Evolutionary conservation across 2,113 vertebrate genomes (phyloP), one percentile per base, ranked within the genome.

Genomic region (Trichechus manatus): DNA sequence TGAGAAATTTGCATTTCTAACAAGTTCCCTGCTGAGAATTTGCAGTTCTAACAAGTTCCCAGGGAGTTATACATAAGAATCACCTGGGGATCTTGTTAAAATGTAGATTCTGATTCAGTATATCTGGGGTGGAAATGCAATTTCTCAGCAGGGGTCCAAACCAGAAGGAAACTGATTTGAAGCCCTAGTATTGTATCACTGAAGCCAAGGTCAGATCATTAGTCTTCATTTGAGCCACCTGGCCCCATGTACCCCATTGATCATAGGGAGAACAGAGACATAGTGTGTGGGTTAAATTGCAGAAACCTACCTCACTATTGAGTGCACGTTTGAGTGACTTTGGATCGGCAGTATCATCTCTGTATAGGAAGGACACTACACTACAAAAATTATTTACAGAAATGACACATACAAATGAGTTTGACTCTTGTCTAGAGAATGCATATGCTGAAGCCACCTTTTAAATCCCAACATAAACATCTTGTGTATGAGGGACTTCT

Each of bases 401-500:
- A 68, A 75, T 29, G 90, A 96, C 20, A 53, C 31, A 93, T 82
- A 66, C 29, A 95, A 78, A 85, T 90, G 8, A 87, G 47, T 59
- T 81, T 94, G 56, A 59, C 39, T 75, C 70, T 27, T 94, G 33
- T 86, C 70, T 36, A 79, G 53, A 95, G 6, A n/a, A 91, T 86
- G 29, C 36, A 85, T 77, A 92, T 29, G 19, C 39, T 85, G 36
- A 97, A 90, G 39, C 25, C 25, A 91, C 25, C 50, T 23, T 95
- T 85, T 77, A 96, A 91, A 87, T 77, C 25, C 23, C 66, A 88
- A 72, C 29, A 93, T 42, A 56, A 95, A 85, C 33, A 84, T 29
- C 96, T 78, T 82, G 33, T 93, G 36, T 75, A 22, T 85, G 36
- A 93, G 33, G 42, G 42, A 86, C 23, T 74, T 47, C 23, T 29